phyloP scores from a whole-genome alignment of 2,113 vertebrate genomes.

The Cyphomyrus discorhynchus region DNA sequence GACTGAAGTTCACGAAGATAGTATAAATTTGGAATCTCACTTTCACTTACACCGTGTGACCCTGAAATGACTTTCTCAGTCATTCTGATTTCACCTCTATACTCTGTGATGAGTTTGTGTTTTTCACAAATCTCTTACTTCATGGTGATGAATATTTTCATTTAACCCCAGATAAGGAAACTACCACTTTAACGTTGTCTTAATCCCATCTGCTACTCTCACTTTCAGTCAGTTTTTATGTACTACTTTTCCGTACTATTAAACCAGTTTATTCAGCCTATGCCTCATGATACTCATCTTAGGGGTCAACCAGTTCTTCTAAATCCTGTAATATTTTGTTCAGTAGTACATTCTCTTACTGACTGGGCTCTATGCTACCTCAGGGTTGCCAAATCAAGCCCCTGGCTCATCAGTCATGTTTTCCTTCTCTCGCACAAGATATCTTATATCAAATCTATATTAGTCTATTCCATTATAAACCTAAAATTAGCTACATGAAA shows the following conservation, averaged over 20 bases:
- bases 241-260: background rate
- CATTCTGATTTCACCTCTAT: background rate
- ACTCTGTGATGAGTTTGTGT: background rate
- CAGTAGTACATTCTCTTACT: background rate
- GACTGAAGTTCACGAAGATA: background rate
- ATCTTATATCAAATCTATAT: background rate
- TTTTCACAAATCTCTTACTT: background rate
- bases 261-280: background rate
- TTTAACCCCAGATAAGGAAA: background rate
- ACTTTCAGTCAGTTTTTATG: background rate
- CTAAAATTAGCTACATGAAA: background rate
- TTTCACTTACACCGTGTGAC: background rate
- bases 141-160: background rate
- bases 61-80: background rate
- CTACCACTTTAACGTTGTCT: too few species aligned
- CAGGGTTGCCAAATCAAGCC: background rate
- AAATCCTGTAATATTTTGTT: background rate
- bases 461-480: background rate
- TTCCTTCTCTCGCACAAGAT: background rate
- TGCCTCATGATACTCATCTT: background rate
- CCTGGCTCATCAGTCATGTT: background rate
- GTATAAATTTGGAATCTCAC: background rate
- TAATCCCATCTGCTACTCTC: background rate
- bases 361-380: background rate
- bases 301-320: background rate